Conservation (phyloP, 2,797 vertebrate species). For the Tangara arthus region DNA sequence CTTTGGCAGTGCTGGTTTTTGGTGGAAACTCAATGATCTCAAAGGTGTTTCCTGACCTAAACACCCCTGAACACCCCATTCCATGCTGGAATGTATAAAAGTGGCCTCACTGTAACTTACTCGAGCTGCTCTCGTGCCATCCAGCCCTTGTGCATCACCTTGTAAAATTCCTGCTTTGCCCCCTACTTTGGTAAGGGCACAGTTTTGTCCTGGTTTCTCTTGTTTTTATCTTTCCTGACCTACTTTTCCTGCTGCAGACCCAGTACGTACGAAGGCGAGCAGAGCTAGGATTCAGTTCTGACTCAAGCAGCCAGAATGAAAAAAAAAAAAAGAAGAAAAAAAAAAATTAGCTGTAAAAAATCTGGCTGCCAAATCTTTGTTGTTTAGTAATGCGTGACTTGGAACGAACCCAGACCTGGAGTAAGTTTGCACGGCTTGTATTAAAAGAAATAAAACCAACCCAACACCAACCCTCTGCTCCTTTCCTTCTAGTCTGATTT, state of each 20-base stretch:
- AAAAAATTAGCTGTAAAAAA: slow-evolving; percentile 60
- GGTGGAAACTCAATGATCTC: too few species aligned
- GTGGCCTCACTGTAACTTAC: background rate
- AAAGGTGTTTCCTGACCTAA: background rate
- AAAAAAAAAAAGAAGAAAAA: background rate
- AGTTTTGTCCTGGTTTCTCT: background rate
- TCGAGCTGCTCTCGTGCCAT: rapidly evolving
- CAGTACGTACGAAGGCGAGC: background rate
- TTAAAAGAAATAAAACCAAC: background rate
- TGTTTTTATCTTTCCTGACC: slow-evolving; percentile 20
- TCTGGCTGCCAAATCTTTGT: slow-evolving; percentile 59
- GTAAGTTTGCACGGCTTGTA: background rate
- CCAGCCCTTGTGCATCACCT: background rate
- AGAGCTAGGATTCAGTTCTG: slow-evolving; percentile 26
- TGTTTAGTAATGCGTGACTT: slow-evolving; percentile 53
- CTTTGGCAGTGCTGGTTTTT: too few species aligned
- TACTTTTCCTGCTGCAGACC: slow-evolving; percentile 37
- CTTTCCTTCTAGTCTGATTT: background rate
- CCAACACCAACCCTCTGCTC: background rate
- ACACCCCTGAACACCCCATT: background rate
- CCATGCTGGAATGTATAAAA: background rate
- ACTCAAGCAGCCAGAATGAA: slow-evolving; percentile 25
- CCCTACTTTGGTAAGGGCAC: background rate
- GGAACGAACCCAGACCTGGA: slow-evolving; percentile 23
- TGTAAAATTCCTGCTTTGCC: background rate